These are phyloP conservation scores for Moxostoma hubbsi DNA, from an alignment of 2,797 vertebrate species.

Conservation along the genomic window DNA sequence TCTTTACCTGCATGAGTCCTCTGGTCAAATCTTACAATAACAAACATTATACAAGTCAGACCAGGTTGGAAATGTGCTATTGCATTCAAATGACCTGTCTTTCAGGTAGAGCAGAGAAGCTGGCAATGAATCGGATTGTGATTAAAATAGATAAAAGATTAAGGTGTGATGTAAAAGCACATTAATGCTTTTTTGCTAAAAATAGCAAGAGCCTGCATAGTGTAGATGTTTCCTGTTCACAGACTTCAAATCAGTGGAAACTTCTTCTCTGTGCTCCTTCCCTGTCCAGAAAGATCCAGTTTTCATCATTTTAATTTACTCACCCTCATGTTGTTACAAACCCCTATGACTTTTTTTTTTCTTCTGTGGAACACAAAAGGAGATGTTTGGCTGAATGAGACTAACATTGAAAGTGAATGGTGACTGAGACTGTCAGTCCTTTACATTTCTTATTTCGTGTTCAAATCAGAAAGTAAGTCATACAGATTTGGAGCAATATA, in stretches of 20 bases:
- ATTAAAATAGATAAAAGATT: background rate
- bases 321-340: too few species aligned
- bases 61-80: background rate
- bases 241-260: conserved; percentile 56
- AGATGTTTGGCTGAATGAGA: too few species aligned
- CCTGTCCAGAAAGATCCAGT: background rate
- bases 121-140: background rate
- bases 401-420: too few species aligned
- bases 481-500: too few species aligned
- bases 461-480: too few species aligned
- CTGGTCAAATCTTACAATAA: background rate
- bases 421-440: too few species aligned
- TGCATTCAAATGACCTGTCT: background rate
- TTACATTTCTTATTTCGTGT: too few species aligned
- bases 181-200: conserved; percentile 73
- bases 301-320: background rate
- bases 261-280: conserved; percentile 20
- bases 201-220: conserved; percentile 72
- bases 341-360: too few species aligned
- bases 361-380: too few species aligned
- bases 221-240: conserved; percentile 66
- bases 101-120: background rate
- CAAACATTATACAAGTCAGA: background rate
- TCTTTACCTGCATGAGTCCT: conserved; percentile 8
- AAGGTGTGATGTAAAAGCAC: background rate